These are phyloP conservation scores for Sphaerodactylus townsendi DNA, from an alignment of 2,113 vertebrate genomes.

Conservation along the genomic window DNA sequence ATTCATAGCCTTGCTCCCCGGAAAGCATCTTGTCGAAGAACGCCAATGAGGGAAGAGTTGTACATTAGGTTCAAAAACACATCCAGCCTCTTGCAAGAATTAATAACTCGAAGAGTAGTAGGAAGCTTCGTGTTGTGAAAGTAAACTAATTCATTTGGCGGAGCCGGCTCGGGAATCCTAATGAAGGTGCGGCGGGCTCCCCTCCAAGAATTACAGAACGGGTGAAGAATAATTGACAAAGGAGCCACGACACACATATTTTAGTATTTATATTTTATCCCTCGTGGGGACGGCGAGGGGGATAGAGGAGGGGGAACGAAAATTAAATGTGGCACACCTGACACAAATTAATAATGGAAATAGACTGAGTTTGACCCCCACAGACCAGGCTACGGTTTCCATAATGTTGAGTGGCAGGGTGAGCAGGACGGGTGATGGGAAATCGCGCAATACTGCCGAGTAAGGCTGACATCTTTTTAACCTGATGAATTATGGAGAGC, in stretches of 20 bases:
- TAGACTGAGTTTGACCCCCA: constrained; percentile 10
- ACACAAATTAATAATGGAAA: constrained; percentile 41
- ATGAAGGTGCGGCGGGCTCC: constrained; percentile 55
- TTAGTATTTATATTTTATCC: constrained; percentile 51
- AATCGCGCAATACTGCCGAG: background rate
- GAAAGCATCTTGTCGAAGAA: background rate
- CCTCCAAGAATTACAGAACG: constrained; percentile 45
- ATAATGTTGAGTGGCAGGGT: constrained; percentile 1
- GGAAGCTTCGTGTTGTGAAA: constrained; percentile 52
- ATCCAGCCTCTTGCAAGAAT: constrained; percentile 53
- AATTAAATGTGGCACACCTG: constrained; percentile 38
- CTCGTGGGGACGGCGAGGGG: constrained; percentile 37
- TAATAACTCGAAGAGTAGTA: constrained; percentile 57
- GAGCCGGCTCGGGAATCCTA: constrained; percentile 35
- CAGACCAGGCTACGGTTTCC: constrained; percentile 11
- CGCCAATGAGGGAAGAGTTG: constrained; percentile 19
- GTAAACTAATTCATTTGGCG: constrained; percentile 32
- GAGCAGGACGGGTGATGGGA: background rate
- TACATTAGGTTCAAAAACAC: constrained; percentile 38
- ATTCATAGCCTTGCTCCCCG: background rate
- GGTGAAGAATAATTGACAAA: constrained; percentile 60
- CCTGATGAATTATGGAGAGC: background rate
- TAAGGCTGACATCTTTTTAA: background rate
- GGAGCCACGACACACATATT: constrained; percentile 42
- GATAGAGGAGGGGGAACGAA: constrained; percentile 22